Base-by-base conservation (phyloP, 2,113 vertebrate species). In the Monopterus albus region DNA sequence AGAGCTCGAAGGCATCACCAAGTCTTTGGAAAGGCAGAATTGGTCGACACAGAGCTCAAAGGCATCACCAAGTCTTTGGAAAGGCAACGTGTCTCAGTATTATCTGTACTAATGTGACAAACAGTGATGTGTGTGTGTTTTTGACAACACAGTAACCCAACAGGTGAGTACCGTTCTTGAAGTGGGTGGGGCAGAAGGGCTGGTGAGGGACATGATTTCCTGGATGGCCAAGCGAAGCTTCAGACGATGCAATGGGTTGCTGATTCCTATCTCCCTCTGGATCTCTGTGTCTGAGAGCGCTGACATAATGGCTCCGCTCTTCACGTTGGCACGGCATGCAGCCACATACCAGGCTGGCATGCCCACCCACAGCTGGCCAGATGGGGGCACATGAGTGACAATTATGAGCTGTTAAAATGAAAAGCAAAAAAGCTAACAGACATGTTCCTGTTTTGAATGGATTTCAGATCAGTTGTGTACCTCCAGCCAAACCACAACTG, bases 321-420 rank as follows among this genome's bases (percentile, higher is more conserved):
- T 99, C 86, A 99, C 98, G 0, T 99, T 99, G 55, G 98, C 98
- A 21, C 98, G 93, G 76, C 98, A 99, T 0, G 98, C 98, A 0
- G 97, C 98, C 84, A 99, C 98, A 1, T 98, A 99, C 97, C 98
- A 99, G 58, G 97, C 96, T 0, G 98, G 98, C 98, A 99, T 99
- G 26, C 98, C 98, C 31, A 99, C 98, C 98, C 98, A 99, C 65
- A 99, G 94, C 98, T 99, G 88, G 0, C 52, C 28, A 31, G 13
- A 55, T 3, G 47, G n/a, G 38, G 46, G 26, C 46, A 65, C 35
- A 26, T 0, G 3, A 29, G 28, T 33, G 18, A 67, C 9, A 36
- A 2, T 31, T 5, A 1, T 31, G 8, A 6, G 1, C 5, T 2
- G 15, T 69, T 33, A 31, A 53, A 18, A 7, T 31, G 8, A 31